These are phyloP conservation scores for Leucozona laternaria DNA, from an alignment of 2,888 invertebrate species.

Conservation along the genomic window DNA sequence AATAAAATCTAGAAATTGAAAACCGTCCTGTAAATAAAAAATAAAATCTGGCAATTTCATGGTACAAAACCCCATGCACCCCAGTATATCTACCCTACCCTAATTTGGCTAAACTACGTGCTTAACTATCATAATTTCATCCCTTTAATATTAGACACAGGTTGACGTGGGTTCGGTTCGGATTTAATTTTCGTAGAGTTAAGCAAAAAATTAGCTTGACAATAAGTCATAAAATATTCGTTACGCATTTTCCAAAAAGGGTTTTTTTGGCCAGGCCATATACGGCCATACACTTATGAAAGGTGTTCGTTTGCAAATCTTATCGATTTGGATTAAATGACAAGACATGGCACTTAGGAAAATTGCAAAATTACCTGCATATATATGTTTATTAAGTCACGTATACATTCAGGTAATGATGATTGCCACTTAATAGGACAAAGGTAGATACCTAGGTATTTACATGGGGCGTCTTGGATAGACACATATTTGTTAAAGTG, in stretches of 20 bases:
- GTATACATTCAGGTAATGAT: constrained; percentile 34
- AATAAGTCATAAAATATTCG: constrained; percentile 40
- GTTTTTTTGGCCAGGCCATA: background rate
- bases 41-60: background rate
- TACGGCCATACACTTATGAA: background rate
- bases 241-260: constrained; percentile 17
- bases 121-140: constrained; percentile 13
- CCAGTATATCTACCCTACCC: no score
- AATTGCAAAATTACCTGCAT: constrained; percentile 9
- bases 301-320: constrained; percentile 41
- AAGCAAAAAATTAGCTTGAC: constrained; percentile 6
- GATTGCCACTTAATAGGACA: constrained; percentile 20
- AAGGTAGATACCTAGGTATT: background rate
- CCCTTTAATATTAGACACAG: background rate
- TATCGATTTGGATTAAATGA: constrained; percentile 42
- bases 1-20: background rate
- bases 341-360: constrained; percentile 15
- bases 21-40: background rate
- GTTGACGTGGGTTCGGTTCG: background rate
- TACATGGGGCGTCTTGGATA: no score
- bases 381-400: constrained; percentile 60
- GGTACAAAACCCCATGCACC: background rate
- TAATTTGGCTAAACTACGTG: background rate
- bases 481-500: background rate
- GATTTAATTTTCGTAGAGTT: constrained; percentile 21